Evolutionary conservation across 2,888 invertebrate species (phyloP).

Genomic region (Chrysolina oricalcia): DNA sequence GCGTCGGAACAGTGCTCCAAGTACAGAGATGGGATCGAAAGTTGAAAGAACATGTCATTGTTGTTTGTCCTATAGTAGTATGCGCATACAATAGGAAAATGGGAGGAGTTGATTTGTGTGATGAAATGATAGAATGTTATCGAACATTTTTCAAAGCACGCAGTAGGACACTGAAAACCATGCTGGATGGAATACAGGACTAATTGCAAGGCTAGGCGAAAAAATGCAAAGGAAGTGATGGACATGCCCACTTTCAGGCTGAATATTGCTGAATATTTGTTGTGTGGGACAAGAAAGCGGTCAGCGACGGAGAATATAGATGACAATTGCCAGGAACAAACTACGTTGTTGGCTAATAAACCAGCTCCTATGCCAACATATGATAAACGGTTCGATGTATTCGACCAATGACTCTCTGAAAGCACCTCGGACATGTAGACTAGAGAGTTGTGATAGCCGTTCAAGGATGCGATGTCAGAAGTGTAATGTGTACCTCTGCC

Average conservation of each 20-base stretch:
- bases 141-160: constrained; percentile 7
- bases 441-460: too few relatives aligned
- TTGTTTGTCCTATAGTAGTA: background rate
- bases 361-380: too few relatives aligned
- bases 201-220: background rate
- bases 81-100: background rate
- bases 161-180: background rate
- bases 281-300: background rate
- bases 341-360: too few relatives aligned
- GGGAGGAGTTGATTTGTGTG: background rate
- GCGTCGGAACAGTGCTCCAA: constrained; percentile 1
- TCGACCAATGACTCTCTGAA: background rate
- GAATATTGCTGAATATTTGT: background rate
- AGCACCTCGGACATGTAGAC: background rate
- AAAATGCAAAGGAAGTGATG: background rate
- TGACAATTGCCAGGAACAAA: too few relatives aligned
- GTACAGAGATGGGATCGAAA: constrained; percentile 13
- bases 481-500: background rate
- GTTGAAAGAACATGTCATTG: background rate
- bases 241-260: background rate
- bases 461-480: background rate
- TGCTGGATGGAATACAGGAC: background rate
- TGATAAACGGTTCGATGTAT: too few relatives aligned
- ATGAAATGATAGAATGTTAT: background rate
- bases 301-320: background rate